These are phyloP conservation scores for Eupleurogrammus muticus DNA, from an alignment of 2,797 vertebrate species.

Conservation along the genomic window DNA sequence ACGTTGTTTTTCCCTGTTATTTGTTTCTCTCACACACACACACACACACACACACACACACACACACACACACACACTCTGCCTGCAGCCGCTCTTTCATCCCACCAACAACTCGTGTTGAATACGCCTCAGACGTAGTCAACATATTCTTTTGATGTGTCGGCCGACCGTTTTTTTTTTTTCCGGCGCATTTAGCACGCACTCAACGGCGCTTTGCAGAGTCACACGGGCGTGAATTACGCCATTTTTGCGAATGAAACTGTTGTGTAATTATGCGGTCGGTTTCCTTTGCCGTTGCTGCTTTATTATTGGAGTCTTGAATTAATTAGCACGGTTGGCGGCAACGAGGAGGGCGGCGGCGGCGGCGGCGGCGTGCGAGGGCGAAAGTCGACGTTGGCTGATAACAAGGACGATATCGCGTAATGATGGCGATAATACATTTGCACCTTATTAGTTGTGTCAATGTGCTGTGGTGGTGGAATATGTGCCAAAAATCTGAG, in stretches of 20 bases:
- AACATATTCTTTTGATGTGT: conserved; percentile 54
- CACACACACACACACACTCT: conserved; percentile 16
- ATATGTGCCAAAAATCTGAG: neutral
- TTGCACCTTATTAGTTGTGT: conserved; percentile 22
- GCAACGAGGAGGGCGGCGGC: conserved; percentile 31
- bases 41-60: conserved; percentile 17
- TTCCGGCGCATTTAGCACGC: conserved; percentile 57
- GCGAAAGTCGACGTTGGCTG: neutral
- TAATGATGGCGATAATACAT: conserved; percentile 3
- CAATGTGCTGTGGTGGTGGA: neutral
- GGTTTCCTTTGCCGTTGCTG: conserved; percentile 69
- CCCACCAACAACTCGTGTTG: conserved; percentile 34
- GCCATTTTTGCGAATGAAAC: conserved; percentile 73
- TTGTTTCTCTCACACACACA: conserved; percentile 27
- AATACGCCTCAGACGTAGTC: conserved; percentile 1
- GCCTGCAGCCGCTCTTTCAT: conserved; percentile 51
- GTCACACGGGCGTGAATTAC: conserved; percentile 67
- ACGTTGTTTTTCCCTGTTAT: conserved; percentile 14
- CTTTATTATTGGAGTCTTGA: conserved; percentile 69
- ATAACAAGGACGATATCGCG: neutral
- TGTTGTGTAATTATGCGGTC: conserved; percentile 70
- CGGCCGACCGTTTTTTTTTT: too few species aligned
- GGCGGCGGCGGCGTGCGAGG: conserved; percentile 21
- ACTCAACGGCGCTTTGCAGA: conserved; percentile 55
- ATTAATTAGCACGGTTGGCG: conserved; percentile 69